phyloP scores from a whole-genome alignment of 2,888 invertebrate species.

The Zaprionus lineosus region DNA sequence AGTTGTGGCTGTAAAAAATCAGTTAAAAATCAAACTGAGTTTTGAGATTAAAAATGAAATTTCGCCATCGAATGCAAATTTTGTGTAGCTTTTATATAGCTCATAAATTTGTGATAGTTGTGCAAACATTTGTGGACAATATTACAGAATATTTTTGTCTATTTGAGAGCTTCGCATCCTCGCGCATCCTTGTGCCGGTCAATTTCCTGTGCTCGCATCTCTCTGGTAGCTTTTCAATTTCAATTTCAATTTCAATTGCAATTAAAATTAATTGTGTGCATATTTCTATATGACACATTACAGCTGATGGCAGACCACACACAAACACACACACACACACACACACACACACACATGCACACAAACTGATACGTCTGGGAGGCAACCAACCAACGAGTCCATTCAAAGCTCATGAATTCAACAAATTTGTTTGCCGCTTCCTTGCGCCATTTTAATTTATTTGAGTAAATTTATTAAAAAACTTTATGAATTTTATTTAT shows the following conservation, averaged over 20 bases:
- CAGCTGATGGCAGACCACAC: conserved; percentile 25
- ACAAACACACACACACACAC: not conserved
- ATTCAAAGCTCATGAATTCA: conserved; percentile 31
- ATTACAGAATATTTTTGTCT: conserved; percentile 53
- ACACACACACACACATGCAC: not conserved
- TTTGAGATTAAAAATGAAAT: no score
- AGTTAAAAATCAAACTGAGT: no score
- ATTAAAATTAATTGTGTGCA: conserved; percentile 74
- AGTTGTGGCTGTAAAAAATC: no score
- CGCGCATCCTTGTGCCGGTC: conserved; percentile 11
- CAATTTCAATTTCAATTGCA: conserved; percentile 71
- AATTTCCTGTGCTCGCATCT: conserved; percentile 62
- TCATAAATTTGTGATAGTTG: conserved; percentile 51
- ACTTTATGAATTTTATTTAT: conserved; percentile 70
- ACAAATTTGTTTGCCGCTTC: conserved; percentile 49
- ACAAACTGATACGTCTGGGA: not conserved
- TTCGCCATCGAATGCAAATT: no score
- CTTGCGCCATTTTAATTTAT: conserved; percentile 72
- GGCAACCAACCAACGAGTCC: conserved; percentile 2
- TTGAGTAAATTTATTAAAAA: conserved; percentile 76
- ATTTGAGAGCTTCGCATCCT: conserved; percentile 24
- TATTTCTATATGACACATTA: conserved; percentile 37
- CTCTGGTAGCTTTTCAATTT: conserved; percentile 28
- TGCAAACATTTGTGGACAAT: conserved; percentile 52
- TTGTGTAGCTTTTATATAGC: conserved; percentile 1